A percentile compares a stretch with the other conserved stretches of the same genome.
These are phyloP conservation scores for Alentia gelatinosa DNA, from an alignment of 2,888 invertebrate genomes.

Conservation along the genomic window DNA sequence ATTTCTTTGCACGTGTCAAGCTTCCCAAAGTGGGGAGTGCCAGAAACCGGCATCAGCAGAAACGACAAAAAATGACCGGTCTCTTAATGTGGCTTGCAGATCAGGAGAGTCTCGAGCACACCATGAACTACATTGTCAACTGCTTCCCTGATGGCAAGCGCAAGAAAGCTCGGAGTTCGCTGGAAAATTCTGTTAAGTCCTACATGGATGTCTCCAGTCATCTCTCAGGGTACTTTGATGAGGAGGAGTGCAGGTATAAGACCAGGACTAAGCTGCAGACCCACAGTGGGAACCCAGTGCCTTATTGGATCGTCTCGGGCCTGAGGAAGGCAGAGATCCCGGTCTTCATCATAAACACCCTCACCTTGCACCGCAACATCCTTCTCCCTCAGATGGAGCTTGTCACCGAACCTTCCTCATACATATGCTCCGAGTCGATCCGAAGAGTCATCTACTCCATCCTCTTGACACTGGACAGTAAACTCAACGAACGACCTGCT, in stretches of 20 bases:
- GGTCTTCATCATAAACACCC: slow-evolving; percentile 84
- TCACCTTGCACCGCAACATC: slow-evolving; percentile 73
- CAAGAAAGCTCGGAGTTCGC: slow-evolving; percentile 66
- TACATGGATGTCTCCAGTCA: slow-evolving; percentile 67
- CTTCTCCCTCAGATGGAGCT: slow-evolving; percentile 76
- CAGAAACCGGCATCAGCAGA: neutral
- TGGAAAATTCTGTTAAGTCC: slow-evolving; percentile 72
- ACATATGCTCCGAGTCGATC: slow-evolving; percentile 69
- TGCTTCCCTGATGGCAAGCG: slow-evolving; percentile 68
- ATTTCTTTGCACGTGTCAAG: slow-evolving; percentile 85
- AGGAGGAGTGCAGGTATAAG: neutral
- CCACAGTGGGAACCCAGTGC: slow-evolving; percentile 74
- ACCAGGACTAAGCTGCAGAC: slow-evolving; percentile 5
- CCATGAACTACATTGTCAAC: slow-evolving; percentile 83
- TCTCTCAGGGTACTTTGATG: slow-evolving; percentile 21
- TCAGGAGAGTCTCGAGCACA: slow-evolving; percentile 86
- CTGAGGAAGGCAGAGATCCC: slow-evolving; percentile 85
- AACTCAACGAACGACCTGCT: neutral
- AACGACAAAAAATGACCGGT: slow-evolving; percentile 83
- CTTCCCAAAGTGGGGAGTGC: slow-evolving; percentile 81
- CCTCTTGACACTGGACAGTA: slow-evolving; percentile 66
- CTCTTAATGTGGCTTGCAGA: slow-evolving; percentile 89
- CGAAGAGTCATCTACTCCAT: slow-evolving; percentile 76
- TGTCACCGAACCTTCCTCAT: slow-evolving; percentile 68
- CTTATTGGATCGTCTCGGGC: slow-evolving; percentile 86